Conservation (phyloP, 2,797 vertebrate genomes). For the Anomalospiza imberbis region DNA sequence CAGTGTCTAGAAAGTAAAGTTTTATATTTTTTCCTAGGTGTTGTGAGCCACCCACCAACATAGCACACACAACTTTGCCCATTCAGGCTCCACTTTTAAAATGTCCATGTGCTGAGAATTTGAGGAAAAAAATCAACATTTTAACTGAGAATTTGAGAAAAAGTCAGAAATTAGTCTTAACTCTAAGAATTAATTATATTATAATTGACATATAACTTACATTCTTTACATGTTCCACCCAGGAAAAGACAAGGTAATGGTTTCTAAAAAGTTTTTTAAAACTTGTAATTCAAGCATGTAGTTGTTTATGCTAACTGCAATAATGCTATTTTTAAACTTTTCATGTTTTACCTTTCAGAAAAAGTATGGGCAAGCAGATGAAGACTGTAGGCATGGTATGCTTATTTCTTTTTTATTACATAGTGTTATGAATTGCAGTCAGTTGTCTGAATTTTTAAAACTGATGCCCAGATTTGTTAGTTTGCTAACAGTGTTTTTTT, state of each 20-base stretch:
- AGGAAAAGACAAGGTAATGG: slow-evolving; percentile 6
- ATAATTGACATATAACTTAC: background rate
- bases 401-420: slow-evolving; percentile 54
- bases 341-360: slow-evolving; percentile 83
- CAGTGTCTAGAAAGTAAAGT: background rate
- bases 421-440: slow-evolving; percentile 19
- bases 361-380: slow-evolving; percentile 99
- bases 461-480: background rate
- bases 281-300: slow-evolving; percentile 16
- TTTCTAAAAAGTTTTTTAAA: background rate
- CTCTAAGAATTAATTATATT: background rate
- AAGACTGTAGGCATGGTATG: slow-evolving; percentile 98
- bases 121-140: background rate
- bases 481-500: background rate
- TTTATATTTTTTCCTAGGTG: background rate
- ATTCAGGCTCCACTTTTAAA: background rate
- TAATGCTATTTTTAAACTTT: slow-evolving; percentile 61
- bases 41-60: background rate
- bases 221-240: slow-evolving; percentile 7
- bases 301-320: slow-evolving; percentile 47
- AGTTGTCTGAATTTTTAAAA: slow-evolving; percentile 39
- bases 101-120: background rate
- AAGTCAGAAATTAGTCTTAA: background rate
- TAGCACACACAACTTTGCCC: background rate
- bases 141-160: background rate